These are phyloP conservation scores for Esox niger DNA, from an alignment of 2,113 vertebrate species.

Conservation along the genomic window DNA sequence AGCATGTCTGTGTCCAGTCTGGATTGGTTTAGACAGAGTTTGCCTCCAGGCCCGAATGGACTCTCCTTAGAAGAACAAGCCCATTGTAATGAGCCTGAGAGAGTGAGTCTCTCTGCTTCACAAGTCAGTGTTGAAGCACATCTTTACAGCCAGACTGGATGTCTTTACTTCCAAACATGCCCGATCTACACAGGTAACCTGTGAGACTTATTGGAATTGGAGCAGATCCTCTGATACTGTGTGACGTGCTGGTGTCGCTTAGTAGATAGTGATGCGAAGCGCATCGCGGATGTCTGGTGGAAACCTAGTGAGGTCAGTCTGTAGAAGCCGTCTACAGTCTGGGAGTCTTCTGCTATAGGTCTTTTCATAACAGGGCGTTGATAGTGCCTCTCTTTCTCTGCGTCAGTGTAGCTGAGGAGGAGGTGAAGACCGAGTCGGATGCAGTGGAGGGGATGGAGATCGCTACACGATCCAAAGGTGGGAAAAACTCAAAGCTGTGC, in stretches of 20 bases:
- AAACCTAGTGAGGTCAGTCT: not conserved
- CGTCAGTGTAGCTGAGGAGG: conserved; percentile 87
- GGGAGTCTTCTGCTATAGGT: not conserved
- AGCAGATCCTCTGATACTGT: not conserved
- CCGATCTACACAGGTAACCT: not conserved
- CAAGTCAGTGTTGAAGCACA: conserved; percentile 19
- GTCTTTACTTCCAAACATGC: conserved; percentile 22
- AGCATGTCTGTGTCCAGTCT: conserved; percentile 5
- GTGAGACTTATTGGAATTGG: not conserved
- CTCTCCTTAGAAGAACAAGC: conserved; percentile 18
- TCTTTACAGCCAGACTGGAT: conserved; percentile 18
- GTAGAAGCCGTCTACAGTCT: not conserved
- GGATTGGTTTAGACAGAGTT: conserved; percentile 1
- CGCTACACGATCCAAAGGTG: conserved; percentile 96
- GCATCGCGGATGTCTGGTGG: not conserved
- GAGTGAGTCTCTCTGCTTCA: conserved; percentile 5
- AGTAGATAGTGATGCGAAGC: not conserved
- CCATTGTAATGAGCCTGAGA: conserved; percentile 12
- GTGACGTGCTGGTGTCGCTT: not conserved
- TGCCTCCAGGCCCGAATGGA: not conserved
- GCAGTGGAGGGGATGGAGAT: conserved; percentile 93
- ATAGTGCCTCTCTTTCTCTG: conserved; percentile 46
- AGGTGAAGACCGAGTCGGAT: conserved; percentile 85
- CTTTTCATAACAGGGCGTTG: conserved; percentile 6
- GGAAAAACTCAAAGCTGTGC: conserved; percentile 34